These are phyloP conservation scores for Vanessa tameamea DNA, from an alignment of 1,140 invertebrate genomes.

Conservation along the genomic window DNA sequence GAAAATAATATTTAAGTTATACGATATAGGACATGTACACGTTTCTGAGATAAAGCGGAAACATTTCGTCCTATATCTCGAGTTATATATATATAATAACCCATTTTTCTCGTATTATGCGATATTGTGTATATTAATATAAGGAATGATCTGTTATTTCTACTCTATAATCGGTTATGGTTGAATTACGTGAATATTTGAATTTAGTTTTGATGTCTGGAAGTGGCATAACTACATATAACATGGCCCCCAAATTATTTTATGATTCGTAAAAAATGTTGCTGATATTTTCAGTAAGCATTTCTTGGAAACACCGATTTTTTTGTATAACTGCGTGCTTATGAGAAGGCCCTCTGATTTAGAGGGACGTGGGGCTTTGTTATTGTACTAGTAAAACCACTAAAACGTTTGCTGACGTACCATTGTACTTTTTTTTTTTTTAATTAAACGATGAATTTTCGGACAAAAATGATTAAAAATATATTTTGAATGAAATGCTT, in stretches of 20 bases:
- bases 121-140: constrained; percentile 16
- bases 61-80: constrained; percentile 6
- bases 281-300: background rate
- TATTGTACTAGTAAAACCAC: background rate
- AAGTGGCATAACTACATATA: background rate
- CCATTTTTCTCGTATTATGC: constrained; percentile 10
- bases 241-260: background rate
- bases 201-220: background rate
- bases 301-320: background rate
- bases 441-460: background rate
- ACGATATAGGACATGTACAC: constrained; percentile 3
- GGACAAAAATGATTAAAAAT: background rate
- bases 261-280: background rate
- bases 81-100: constrained; percentile 14
- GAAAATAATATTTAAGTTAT: constrained; percentile 12
- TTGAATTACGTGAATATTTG: constrained; percentile 12
- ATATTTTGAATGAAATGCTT: background rate
- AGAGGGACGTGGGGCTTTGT: background rate
- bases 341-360: no score
- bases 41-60: constrained; percentile 7
- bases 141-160: constrained; percentile 24
- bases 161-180: constrained; percentile 25
- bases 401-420: background rate
- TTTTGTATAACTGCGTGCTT: background rate
- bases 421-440: background rate